Evolutionary conservation across 2,888 invertebrate species (phyloP).

Genomic region (Callosobruchus maculatus): DNA sequence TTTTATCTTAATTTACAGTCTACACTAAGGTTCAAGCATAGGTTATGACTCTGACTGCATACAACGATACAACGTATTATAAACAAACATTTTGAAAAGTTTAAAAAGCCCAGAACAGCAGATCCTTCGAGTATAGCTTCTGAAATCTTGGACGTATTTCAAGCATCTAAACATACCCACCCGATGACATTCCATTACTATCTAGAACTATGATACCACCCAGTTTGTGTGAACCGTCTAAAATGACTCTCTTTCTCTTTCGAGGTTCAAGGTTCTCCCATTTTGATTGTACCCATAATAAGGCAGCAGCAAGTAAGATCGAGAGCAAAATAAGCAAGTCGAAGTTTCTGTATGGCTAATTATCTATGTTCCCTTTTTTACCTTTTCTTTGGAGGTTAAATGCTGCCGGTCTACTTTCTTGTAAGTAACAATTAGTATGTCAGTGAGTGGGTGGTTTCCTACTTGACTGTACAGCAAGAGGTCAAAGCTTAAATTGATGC

Average conservation of each 20-base stretch:
- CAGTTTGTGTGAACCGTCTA: too few species aligned
- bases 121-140: background rate
- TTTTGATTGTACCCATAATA: background rate
- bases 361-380: background rate
- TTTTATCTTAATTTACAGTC: too few species aligned
- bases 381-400: background rate
- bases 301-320: background rate
- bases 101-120: too few species aligned
- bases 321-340: background rate
- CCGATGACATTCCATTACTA: background rate
- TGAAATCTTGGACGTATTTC: background rate
- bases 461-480: too few species aligned
- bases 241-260: background rate
- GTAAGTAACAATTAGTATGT: background rate
- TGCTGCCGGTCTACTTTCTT: background rate
- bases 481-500: too few species aligned
- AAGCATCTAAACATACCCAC: background rate
- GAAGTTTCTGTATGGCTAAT: background rate
- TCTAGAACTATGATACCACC: background rate
- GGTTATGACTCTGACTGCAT: too few species aligned
- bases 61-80: too few species aligned
- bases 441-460: background rate
- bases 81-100: too few species aligned
- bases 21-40: too few species aligned
- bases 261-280: background rate